Evolutionary conservation across 2,888 invertebrate genomes (phyloP).

Genomic region (Sericinus montela): DNA sequence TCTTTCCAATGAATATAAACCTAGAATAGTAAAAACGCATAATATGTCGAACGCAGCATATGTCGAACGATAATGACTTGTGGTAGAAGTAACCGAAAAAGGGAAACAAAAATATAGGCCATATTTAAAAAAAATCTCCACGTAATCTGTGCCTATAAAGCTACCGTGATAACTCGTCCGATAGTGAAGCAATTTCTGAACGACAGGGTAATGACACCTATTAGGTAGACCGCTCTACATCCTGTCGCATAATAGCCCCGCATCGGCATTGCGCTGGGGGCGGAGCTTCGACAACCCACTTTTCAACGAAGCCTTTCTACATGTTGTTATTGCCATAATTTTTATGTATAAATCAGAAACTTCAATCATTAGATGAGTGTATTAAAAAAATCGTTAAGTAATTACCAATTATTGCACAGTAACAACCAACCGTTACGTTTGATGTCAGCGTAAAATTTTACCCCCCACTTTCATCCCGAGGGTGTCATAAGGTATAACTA

Average conservation of each 20-base stretch:
- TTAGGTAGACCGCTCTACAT: constrained; percentile 57
- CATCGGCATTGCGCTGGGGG: constrained; percentile 31
- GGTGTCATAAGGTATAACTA: no score
- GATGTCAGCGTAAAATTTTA: no score
- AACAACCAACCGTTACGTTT: no score
- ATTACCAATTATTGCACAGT: no score
- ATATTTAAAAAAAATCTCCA: constrained; percentile 34
- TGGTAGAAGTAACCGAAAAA: no score
- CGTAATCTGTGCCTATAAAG: constrained; percentile 76
- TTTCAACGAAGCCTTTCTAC: constrained; percentile 32
- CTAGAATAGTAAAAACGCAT: no score
- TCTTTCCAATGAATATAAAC: no score
- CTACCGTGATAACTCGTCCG: constrained; percentile 67
- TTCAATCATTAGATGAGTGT: no score
- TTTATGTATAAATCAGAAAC: not conserved
- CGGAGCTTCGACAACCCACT: constrained; percentile 56
- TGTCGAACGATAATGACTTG: no score
- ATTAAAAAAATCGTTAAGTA: no score
- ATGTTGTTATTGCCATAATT: constrained; percentile 10
- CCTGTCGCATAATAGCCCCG: constrained; percentile 63
- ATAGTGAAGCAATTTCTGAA: constrained; percentile 76
- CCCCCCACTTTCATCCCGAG: no score
- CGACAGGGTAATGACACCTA: constrained; percentile 77
- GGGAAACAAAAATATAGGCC: constrained; percentile 14
- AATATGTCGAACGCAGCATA: no score